Percentiles rank a stretch among this genome's conserved stretches.
phyloP scores from a whole-genome alignment of 2,797 vertebrate genomes.

The Pogonophryne albipinna region DNA sequence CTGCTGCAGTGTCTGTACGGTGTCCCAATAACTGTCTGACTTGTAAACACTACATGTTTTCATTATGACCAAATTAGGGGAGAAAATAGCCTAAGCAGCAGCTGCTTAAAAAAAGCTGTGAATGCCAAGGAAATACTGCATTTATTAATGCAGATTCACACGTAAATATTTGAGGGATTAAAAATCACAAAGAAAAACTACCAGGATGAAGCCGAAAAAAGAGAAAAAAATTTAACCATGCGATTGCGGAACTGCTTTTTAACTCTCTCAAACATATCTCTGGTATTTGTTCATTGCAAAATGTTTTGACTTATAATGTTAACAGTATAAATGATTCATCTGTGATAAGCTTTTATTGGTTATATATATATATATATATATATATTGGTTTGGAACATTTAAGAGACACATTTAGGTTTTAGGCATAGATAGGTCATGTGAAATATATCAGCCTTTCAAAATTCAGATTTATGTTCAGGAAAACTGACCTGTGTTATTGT shows the following conservation, averaged over 20 bases:
- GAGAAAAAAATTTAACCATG: neutral
- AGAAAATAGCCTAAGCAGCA: neutral
- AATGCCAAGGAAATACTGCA: no score
- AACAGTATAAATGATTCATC: neutral
- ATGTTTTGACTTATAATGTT: neutral
- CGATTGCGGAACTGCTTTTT: neutral
- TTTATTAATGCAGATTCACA: no score
- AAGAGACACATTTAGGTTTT: neutral
- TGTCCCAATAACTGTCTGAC: neutral
- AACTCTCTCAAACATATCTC: neutral
- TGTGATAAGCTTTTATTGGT: no score
- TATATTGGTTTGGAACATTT: neutral
- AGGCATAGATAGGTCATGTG: neutral
- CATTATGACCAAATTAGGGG: neutral
- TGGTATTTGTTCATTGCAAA: neutral
- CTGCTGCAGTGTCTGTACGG: slow-evolving; percentile 3
- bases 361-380: no score
- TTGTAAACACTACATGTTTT: neutral
- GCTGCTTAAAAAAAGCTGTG: no score
- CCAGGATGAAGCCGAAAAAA: no score
- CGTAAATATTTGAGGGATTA: no score
- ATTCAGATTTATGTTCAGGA: neutral
- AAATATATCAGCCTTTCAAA: neutral
- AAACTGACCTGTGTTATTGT: neutral
- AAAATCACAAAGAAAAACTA: no score